These are phyloP conservation scores for Micronisus gabar DNA, from an alignment of 2,113 vertebrate species.

Conservation along the genomic window DNA sequence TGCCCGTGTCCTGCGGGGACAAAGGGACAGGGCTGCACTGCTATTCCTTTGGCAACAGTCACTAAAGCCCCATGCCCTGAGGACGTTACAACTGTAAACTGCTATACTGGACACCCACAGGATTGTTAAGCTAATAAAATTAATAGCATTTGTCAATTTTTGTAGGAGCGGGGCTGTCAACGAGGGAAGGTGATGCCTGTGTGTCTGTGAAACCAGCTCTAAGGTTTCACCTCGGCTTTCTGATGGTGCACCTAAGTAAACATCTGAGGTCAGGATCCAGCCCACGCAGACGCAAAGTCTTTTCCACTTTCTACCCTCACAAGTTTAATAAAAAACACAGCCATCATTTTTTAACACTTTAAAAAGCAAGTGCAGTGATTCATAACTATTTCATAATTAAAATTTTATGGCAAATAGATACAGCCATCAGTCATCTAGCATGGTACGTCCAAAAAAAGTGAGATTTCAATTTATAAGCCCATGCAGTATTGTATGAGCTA, in stretches of 20 bases:
- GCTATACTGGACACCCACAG: background rate
- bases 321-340: background rate
- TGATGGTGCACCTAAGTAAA: background rate
- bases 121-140: accelerated
- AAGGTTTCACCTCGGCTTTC: background rate
- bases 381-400: conserved; percentile 23
- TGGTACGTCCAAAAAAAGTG: background rate
- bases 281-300: background rate
- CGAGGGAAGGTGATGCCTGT: background rate
- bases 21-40: background rate
- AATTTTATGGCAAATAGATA: conserved; percentile 13
- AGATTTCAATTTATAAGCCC: background rate
- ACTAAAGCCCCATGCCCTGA: background rate
- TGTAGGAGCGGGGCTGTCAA: background rate
- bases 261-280: background rate
- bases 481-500: background rate
- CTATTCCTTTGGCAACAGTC: background rate
- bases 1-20: accelerated
- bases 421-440: background rate
- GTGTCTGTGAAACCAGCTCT: background rate
- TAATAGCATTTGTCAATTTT: background rate
- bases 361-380: background rate
- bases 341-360: background rate
- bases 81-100: accelerated
- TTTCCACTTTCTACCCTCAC: background rate